Percentiles rank a stretch among this genome's conserved stretches.
phyloP scores from a whole-genome alignment of 2,113 vertebrate species.

The Meriones unguiculatus region DNA sequence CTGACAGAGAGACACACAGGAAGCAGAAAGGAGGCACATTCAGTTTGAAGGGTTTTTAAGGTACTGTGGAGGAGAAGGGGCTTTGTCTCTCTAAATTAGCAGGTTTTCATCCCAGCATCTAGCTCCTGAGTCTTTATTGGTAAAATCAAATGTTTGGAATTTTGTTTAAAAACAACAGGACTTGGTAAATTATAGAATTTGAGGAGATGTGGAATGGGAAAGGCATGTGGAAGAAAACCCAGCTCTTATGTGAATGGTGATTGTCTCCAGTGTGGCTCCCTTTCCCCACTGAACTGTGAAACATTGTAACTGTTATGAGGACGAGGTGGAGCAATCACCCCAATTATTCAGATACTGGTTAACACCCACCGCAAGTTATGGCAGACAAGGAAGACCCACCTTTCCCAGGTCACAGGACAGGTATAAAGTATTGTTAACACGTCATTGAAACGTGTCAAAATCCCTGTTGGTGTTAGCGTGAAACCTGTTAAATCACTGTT shows the following conservation, averaged over 20 bases:
- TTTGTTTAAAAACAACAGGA: neutral
- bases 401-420: neutral
- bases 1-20: no score
- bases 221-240: neutral
- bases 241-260: constrained; percentile 9
- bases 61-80: no score
- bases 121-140: no score
- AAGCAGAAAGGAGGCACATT: no score
- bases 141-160: no score
- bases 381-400: neutral
- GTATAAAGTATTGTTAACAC: neutral
- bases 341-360: neutral
- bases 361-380: neutral
- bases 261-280: neutral
- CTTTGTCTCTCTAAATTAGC: no score
- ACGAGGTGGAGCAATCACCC: neutral
- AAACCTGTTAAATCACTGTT: neutral
- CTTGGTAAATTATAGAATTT: neutral
- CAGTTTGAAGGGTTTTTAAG: no score
- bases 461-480: neutral
- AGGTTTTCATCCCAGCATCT: no score
- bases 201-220: neutral
- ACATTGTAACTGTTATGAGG: neutral
- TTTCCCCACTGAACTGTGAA: neutral
- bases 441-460: neutral